Evolutionary conservation across 2,888 invertebrate genomes (phyloP).

Genomic region (Nowickia ferox): DNA sequence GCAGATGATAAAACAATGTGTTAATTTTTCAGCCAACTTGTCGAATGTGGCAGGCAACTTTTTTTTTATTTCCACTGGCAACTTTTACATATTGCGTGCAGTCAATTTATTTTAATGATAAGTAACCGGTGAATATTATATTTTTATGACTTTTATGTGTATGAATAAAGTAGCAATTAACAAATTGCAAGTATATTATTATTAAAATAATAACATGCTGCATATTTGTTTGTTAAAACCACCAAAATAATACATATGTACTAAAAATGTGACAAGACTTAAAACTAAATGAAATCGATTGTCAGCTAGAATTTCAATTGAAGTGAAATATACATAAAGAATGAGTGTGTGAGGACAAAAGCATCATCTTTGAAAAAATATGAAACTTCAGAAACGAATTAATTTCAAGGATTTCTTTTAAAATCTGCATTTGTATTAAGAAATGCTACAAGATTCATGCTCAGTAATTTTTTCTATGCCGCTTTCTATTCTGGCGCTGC

Average conservation of each 20-base stretch:
- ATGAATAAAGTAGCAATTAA: constrained; percentile 72
- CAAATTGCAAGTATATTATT: constrained; percentile 73
- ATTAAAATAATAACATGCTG: constrained; percentile 72
- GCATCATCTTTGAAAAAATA: constrained; percentile 25
- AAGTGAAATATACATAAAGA: background rate
- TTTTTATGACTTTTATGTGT: constrained; percentile 62
- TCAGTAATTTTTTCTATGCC: no score
- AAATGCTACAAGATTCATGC: no score
- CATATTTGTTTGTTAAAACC: constrained; percentile 50
- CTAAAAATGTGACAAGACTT: constrained; percentile 18
- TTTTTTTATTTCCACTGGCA: constrained; percentile 13
- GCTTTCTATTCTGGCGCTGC: no score
- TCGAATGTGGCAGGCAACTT: constrained; percentile 64
- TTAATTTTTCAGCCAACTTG: constrained; percentile 73
- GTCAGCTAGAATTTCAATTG: constrained; percentile 57
- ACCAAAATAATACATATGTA: background rate
- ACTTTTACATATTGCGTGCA: constrained; percentile 50
- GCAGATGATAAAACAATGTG: constrained; percentile 73
- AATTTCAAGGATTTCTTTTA: no score
- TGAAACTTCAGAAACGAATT: constrained; percentile 1
- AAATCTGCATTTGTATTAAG: no score
- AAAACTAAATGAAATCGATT: constrained; percentile 78
- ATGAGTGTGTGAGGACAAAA: background rate
- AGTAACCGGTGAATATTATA: constrained; percentile 56
- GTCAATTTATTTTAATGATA: constrained; percentile 60